Conservation (phyloP, 64 coral and sea anemone species). For the Montipora foliosa region DNA sequence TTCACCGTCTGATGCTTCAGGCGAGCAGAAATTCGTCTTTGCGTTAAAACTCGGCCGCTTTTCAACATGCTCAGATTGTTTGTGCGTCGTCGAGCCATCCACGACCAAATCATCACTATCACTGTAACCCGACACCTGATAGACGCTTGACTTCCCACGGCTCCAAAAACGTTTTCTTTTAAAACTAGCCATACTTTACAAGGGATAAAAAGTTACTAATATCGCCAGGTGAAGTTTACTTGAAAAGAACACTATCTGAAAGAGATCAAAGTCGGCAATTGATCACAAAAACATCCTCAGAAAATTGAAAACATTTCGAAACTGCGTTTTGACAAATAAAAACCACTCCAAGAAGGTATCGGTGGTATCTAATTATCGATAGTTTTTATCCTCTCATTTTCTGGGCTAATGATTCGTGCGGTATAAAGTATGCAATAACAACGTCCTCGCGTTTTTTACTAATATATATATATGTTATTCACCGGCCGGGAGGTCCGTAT, state of each 20-base stretch:
- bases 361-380: background rate
- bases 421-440: no score
- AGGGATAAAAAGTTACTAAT: background rate
- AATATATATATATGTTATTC: no score
- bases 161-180: constrained; percentile 24
- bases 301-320: background rate
- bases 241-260: constrained; percentile 14
- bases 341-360: background rate
- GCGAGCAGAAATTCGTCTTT: background rate
- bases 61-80: background rate
- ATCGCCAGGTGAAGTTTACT: no score
- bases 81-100: background rate
- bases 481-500: no score
- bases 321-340: background rate
- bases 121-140: background rate
- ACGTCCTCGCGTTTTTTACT: no score
- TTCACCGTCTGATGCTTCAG: background rate
- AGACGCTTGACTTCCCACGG: background rate
- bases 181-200: background rate
- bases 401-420: no score
- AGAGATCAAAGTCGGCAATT: constrained; percentile 9
- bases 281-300: background rate
- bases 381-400: no score
- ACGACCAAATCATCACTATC: background rate
- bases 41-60: background rate